A percentile compares a stretch with the other conserved stretches of the same genome.
Conservation (phyloP, 2,797 vertebrate species). For the Chaetodon trifasciatus region DNA sequence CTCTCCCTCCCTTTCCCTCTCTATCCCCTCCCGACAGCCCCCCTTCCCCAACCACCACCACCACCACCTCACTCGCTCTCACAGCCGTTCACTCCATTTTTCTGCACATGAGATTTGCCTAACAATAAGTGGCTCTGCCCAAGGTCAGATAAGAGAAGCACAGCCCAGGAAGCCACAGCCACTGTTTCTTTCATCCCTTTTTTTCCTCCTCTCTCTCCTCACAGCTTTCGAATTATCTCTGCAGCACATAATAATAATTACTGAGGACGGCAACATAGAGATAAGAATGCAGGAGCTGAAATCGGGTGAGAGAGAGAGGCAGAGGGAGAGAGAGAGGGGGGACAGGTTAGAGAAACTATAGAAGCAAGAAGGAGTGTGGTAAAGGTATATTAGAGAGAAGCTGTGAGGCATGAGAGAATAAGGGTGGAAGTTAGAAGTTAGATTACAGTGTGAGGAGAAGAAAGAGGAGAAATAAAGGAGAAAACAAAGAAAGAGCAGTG, state of each 20-base stretch:
- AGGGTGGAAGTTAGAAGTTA: conserved; percentile 52
- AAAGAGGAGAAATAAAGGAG: conserved; percentile 9
- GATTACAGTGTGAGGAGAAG: conserved; percentile 45
- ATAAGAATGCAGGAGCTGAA: conserved; percentile 86
- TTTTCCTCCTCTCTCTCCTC: conserved; percentile 80
- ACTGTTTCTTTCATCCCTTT: conserved; percentile 85
- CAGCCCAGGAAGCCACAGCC: conserved; percentile 87
- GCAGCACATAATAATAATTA: conserved; percentile 92
- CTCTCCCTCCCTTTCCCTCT: conserved; percentile 48
- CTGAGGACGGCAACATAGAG: conserved; percentile 87
- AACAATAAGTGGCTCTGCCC: conserved; percentile 91
- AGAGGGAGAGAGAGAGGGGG: conserved; percentile 47
- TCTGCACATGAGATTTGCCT: conserved; percentile 89
- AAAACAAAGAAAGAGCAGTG: conserved; percentile 20
- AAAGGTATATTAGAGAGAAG: conserved; percentile 67
- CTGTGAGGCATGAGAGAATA: conserved; percentile 60
- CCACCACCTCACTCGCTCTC: conserved; percentile 68
- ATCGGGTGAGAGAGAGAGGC: conserved; percentile 68
- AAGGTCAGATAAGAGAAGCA: conserved; percentile 91
- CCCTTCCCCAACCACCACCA: conserved; percentile 20
- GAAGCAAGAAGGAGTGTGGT: conserved; percentile 58
- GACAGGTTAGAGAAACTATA: conserved; percentile 73
- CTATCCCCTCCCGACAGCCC: conserved; percentile 47
- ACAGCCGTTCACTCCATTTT: conserved; percentile 81
- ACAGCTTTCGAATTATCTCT: conserved; percentile 90